Base-by-base conservation (phyloP, 2,113 vertebrate species). In the Hydrolagus affinis region DNA sequence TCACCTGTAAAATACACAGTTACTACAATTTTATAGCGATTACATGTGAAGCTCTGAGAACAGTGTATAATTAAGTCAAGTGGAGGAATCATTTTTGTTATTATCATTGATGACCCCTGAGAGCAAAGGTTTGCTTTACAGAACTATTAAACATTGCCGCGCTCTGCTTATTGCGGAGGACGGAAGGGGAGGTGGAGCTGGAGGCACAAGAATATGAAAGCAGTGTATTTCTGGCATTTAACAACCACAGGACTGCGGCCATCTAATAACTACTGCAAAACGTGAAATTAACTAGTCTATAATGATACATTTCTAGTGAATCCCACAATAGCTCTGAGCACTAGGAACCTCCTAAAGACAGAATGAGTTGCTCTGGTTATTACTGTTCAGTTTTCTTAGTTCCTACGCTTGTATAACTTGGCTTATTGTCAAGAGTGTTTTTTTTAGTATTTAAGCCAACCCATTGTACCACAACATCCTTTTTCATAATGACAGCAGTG, bases 171-270 rank as follows among this genome's bases (percentile, higher is more conserved):
- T 25, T 80, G 60, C n/a, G n/a, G n/a, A n/a, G n/a, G n/a, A n/a
- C n/a, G n/a, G n/a, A n/a, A n/a, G 76, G 59, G 23, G 44, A 44
- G 44, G 44, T 1, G 6, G 44, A 44, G 44, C 44, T 44, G 44
- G 1, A 80, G 59, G 11, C 59, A 25, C 57, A 80, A 28, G 28
- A 17, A 80, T 62, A 23, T 60, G 59, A 15, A 25, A n/a, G 8
- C n/a, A 64, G 60, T 60, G 57, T 80, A 80, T 62, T 14, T 12
- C 75, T 60, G 57, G 56, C 75, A 14, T 30, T 15, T 56, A 60
- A 64, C 28, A 80, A 59, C 59, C 76, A 6, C 23, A 80, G n/a
- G 23, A 59, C 56, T 78, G 76, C 60, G 76, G 76, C 60, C 57
- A 62, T 56, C 8, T 11, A 15, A 0, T 77, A 23, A 23, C 57